Conservation (phyloP, 2,797 vertebrate genomes). For the Halcyon smyrnensis region DNA sequence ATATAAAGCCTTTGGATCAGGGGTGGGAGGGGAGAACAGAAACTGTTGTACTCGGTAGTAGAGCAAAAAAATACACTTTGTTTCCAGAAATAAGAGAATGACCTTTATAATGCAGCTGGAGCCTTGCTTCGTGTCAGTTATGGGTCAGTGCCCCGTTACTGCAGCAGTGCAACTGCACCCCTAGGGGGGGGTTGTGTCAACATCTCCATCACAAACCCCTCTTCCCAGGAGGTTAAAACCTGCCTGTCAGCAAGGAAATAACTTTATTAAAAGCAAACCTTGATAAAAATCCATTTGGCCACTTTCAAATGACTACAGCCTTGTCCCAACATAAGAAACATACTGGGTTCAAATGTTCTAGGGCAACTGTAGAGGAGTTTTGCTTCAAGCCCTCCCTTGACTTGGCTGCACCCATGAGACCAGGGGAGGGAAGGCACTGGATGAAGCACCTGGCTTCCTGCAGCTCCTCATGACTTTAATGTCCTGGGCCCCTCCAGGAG, state of each 20-base stretch:
- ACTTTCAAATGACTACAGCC: conserved; percentile 20
- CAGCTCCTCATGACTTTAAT: background rate
- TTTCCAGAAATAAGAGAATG: conserved; percentile 54
- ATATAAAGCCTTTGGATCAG: background rate
- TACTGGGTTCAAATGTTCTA: background rate
- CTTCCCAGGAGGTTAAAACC: conserved; percentile 80
- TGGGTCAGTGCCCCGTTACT: conserved; percentile 59
- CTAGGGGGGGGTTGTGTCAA: conserved; percentile 76
- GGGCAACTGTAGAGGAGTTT: background rate
- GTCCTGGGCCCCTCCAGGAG: background rate
- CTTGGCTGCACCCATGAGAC: background rate
- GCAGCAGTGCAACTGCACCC: conserved; percentile 67
- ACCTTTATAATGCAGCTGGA: conserved; percentile 60
- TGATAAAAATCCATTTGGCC: conserved; percentile 61
- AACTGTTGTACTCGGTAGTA: background rate
- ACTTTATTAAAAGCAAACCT: conserved; percentile 70
- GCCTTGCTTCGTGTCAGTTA: conserved; percentile 73
- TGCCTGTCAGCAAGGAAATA: conserved; percentile 74
- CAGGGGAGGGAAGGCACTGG: background rate
- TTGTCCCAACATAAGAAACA: conserved; percentile 17
- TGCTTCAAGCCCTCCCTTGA: background rate
- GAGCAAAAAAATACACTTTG: background rate
- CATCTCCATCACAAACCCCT: conserved; percentile 77
- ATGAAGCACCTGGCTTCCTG: background rate
- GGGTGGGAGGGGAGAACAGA: conserved; percentile 7